Evolutionary conservation across 2,888 invertebrate genomes (phyloP).

Genomic region (Caenorhabditis sp.): DNA sequence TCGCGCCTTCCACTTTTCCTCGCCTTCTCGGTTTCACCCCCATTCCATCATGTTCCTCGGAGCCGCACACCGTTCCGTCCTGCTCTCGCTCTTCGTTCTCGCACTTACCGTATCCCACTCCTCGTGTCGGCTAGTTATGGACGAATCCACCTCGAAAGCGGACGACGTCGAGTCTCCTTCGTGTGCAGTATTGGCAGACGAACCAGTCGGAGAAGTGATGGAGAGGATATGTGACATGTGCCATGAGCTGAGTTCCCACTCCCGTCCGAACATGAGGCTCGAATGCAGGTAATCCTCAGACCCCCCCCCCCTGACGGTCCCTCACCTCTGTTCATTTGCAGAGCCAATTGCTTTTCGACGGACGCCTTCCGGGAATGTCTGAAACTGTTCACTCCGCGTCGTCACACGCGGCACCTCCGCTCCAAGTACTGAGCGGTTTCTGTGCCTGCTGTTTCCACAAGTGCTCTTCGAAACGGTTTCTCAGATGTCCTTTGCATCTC

Average conservation of each 20-base stretch:
- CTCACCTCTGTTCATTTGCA: conserved; percentile 35
- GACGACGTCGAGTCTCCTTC: conserved; percentile 20
- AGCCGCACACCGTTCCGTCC: neutral
- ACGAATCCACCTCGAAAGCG: conserved; percentile 10
- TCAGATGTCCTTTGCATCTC: no score
- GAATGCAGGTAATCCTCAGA: conserved; percentile 65
- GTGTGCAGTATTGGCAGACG: conserved; percentile 61
- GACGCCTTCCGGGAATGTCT: conserved; percentile 66
- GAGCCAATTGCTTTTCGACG: conserved; percentile 66
- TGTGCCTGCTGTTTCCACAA: neutral
- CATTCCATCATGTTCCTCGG: conserved; percentile 7
- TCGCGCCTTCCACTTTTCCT: conserved; percentile 12
- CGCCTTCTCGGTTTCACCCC: conserved; percentile 16
- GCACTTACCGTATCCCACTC: conserved; percentile 21
- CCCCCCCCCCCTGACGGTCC: neutral
- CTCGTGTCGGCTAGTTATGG: conserved; percentile 19
- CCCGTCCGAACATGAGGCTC: conserved; percentile 63
- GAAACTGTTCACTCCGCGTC: conserved; percentile 61
- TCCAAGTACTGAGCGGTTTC: conserved; percentile 12
- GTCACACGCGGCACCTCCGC: conserved; percentile 57
- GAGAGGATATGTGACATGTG: conserved; percentile 71
- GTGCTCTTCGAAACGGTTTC: conserved; percentile 40
- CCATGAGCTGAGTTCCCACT: conserved; percentile 66
- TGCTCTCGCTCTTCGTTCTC: conserved; percentile 14
- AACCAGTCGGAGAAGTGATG: conserved; percentile 67